Evolutionary conservation across 2,113 vertebrate species (phyloP).

Genomic region (Anarrhichthys ocellatus): DNA sequence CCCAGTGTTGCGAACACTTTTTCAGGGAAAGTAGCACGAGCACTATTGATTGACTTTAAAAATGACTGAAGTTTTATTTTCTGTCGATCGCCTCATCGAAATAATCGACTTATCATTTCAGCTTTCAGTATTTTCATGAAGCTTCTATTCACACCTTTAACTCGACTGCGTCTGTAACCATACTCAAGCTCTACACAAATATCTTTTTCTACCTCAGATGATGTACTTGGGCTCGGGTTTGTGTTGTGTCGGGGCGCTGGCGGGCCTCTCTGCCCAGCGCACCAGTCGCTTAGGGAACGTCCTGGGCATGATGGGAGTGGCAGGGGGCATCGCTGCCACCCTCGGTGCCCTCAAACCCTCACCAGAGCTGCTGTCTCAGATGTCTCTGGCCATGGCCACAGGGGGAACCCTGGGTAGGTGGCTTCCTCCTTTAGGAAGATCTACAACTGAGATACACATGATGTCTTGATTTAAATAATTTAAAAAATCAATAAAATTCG

Average conservation of each 20-base stretch:
- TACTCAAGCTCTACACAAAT: neutral
- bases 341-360: conserved; percentile 81
- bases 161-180: neutral
- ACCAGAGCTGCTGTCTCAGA: conserved; percentile 83
- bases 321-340: conserved; percentile 80
- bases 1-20: too few relatives aligned
- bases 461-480: conserved; percentile 23
- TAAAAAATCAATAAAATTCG: neutral
- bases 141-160: neutral
- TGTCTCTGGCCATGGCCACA: conserved; percentile 83
- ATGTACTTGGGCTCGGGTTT: conserved; percentile 82
- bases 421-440: neutral
- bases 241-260: conserved; percentile 83
- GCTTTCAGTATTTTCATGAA: neutral
- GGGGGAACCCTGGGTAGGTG: conserved; percentile 78
- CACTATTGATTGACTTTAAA: too few relatives aligned
- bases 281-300: conserved; percentile 82
- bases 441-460: neutral
- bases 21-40: too few relatives aligned
- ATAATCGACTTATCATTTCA: too few relatives aligned
- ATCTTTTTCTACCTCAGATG: conserved; percentile 63
- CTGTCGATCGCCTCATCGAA: too few relatives aligned
- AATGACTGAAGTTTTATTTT: too few relatives aligned
- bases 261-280: conserved; percentile 81
- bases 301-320: conserved; percentile 82